phyloP scores from a whole-genome alignment of 2,888 invertebrate species.

The Romanomermis culicivorax region DNA sequence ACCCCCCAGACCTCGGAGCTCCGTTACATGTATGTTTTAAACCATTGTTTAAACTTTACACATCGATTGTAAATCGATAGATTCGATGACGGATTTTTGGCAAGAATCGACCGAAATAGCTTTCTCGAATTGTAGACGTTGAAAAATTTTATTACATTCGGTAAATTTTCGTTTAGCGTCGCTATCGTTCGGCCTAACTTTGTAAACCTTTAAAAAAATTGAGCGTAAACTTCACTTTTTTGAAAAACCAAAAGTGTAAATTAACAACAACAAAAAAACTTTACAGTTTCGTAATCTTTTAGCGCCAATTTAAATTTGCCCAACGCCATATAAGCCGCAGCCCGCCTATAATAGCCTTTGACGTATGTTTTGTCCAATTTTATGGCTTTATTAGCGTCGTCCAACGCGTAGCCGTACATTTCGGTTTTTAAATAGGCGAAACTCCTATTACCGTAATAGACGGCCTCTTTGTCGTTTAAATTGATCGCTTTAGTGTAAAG shows the following conservation, averaged over 20 bases:
- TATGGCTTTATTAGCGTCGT: slow-evolving; percentile 73
- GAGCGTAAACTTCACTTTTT: neutral
- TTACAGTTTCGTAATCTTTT: slow-evolving; percentile 83
- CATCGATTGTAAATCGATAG: slow-evolving; percentile 38
- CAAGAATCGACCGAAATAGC: slow-evolving; percentile 82
- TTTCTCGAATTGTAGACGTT: slow-evolving; percentile 78
- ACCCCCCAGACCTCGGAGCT: too few species aligned
- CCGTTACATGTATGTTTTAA: too few species aligned
- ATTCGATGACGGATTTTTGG: slow-evolving; percentile 65
- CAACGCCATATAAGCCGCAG: slow-evolving; percentile 85
- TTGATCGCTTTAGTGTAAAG: slow-evolving; percentile 64
- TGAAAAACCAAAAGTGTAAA: slow-evolving; percentile 1
- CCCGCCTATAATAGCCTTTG: slow-evolving; percentile 83
- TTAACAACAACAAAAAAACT: neutral
- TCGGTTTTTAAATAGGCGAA: slow-evolving; percentile 80
- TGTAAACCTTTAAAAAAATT: slow-evolving; percentile 47
- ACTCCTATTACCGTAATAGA: slow-evolving; percentile 81
- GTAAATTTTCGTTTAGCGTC: slow-evolving; percentile 74
- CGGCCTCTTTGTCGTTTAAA: slow-evolving; percentile 55
- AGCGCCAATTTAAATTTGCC: slow-evolving; percentile 91
- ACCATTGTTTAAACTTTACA: too few species aligned
- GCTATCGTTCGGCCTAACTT: slow-evolving; percentile 71
- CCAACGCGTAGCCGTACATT: slow-evolving; percentile 76
- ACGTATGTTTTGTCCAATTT: slow-evolving; percentile 67
- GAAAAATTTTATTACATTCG: slow-evolving; percentile 87